These are phyloP conservation scores for Rhineura floridana DNA, from an alignment of 2,113 vertebrate genomes.

Conservation along the genomic window DNA sequence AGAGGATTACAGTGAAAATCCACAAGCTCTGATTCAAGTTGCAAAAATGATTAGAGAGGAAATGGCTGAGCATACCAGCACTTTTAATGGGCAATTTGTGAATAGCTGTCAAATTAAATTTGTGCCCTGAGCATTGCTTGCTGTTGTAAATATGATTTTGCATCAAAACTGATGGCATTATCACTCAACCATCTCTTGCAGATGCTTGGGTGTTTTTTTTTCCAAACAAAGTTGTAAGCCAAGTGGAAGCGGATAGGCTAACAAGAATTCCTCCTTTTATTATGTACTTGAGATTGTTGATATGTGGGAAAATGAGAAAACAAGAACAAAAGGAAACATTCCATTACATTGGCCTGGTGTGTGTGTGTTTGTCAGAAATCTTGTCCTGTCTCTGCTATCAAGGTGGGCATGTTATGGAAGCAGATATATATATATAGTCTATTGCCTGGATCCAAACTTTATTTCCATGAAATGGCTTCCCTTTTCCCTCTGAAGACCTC, in stretches of 20 bases:
- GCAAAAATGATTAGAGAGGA: conserved; percentile 17
- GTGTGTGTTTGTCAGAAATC: not conserved
- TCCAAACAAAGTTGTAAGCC: not conserved
- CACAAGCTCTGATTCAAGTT: not conserved
- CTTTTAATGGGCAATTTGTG: conserved; percentile 24
- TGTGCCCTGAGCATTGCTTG: conserved; percentile 11
- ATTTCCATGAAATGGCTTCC: no score
- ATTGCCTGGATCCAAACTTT: no score
- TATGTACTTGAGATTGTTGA: not conserved
- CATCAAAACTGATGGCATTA: conserved; percentile 15
- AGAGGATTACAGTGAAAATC: conserved; percentile 6
- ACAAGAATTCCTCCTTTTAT: not conserved
- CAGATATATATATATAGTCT: no score
- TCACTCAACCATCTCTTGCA: conserved; percentile 1
- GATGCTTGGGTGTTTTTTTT: not conserved
- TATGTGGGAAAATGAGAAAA: not conserved
- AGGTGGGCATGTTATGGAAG: no score
- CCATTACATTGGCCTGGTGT: not conserved
- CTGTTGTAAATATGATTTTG: conserved; percentile 28
- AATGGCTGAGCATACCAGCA: conserved; percentile 6
- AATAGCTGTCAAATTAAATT: conserved; percentile 22
- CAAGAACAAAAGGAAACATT: not conserved
- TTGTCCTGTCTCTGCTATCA: no score
- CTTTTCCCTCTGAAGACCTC: no score
- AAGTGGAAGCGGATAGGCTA: not conserved